phyloP scores from a whole-genome alignment of 2,888 invertebrate genomes.

The Ennomos quercinarius region DNA sequence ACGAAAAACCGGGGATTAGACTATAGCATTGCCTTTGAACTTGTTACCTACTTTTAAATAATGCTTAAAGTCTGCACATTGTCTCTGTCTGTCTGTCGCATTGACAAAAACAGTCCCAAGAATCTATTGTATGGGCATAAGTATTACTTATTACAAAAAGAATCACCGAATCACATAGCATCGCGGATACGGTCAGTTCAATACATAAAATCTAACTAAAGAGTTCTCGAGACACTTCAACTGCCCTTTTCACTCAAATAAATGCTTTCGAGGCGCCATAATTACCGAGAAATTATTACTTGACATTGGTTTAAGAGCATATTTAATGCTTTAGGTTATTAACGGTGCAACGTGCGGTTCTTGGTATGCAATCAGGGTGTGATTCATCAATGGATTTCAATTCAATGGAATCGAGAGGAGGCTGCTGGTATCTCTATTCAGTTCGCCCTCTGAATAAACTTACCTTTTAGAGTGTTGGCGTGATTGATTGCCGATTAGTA shows the following conservation, averaged over 20 bases:
- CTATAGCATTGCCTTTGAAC: too few species aligned
- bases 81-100: too few species aligned
- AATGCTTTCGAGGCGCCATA: slow-evolving; percentile 56
- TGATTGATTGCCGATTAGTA: neutral
- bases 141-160: too few species aligned
- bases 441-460: neutral
- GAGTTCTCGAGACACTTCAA: slow-evolving; percentile 45
- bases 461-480: neutral
- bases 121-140: too few species aligned
- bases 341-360: slow-evolving; percentile 66
- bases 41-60: too few species aligned
- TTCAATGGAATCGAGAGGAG: slow-evolving; percentile 35
- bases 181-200: too few species aligned
- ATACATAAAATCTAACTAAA: too few species aligned
- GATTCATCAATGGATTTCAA: slow-evolving; percentile 58
- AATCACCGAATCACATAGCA: too few species aligned
- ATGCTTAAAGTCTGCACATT: too few species aligned
- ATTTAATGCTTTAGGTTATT: slow-evolving; percentile 64
- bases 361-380: slow-evolving; percentile 61
- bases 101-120: too few species aligned
- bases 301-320: slow-evolving; percentile 61
- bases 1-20: too few species aligned
- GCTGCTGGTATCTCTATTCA: slow-evolving; percentile 27
- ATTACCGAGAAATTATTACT: slow-evolving; percentile 58
- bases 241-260: slow-evolving; percentile 53